A percentile compares a stretch with the other conserved stretches of the same genome.
Evolutionary conservation across 2,113 vertebrate species (phyloP).

Genomic region (Chrysochloris asiatica): DNA sequence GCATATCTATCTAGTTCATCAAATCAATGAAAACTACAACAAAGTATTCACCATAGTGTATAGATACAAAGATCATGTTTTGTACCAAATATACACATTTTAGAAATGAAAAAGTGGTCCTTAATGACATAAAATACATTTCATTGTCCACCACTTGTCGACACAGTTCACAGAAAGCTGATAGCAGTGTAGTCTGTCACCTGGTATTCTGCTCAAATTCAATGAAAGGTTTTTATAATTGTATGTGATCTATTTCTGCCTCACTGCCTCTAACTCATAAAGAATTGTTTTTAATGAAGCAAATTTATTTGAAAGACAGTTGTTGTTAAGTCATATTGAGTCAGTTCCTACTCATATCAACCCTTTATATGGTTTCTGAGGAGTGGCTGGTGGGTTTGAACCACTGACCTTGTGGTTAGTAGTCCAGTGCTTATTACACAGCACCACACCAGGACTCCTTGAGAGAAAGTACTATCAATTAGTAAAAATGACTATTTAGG

Average conservation of each 20-base stretch:
- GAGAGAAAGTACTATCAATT: conserved; percentile 35
- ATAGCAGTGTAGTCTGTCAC: background rate
- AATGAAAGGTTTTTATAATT: conserved; percentile 27
- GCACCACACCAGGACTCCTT: too few species aligned
- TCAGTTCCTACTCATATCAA: too few species aligned
- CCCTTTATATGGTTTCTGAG: too few species aligned
- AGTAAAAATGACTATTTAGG: background rate
- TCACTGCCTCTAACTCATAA: conserved; percentile 1
- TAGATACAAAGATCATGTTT: background rate
- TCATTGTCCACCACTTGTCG: background rate
- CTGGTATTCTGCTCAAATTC: conserved; percentile 31
- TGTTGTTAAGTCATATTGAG: too few species aligned
- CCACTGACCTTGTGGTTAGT: too few species aligned
- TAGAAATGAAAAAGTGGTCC: conserved; percentile 31
- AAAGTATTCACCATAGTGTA: background rate
- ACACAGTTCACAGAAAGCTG: background rate
- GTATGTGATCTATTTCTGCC: background rate
- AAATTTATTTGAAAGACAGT: conserved; percentile 41
- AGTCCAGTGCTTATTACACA: too few species aligned
- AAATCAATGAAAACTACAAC: conserved; percentile 31
- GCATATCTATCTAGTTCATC: background rate
- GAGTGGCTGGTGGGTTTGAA: too few species aligned
- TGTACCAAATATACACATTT: background rate
- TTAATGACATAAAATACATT: conserved; percentile 16
- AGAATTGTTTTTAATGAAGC: conserved; percentile 47